Base-by-base conservation (phyloP, 2,797 vertebrate species). In the Gadopsis bispinosus region DNA sequence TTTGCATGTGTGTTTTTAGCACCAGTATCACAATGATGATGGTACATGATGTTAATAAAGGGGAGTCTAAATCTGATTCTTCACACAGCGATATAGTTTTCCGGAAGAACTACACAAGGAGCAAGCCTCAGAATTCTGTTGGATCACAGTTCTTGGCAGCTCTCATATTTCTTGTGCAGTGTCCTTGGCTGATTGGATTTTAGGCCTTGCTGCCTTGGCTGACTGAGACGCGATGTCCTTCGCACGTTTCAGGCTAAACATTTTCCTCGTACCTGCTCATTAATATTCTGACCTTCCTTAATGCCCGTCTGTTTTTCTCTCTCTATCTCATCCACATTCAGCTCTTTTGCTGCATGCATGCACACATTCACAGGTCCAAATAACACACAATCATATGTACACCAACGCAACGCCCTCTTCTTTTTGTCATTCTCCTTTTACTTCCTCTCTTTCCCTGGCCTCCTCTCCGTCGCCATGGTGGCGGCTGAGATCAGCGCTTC, bases 401-500 rank as follows among this genome's bases (percentile, higher is more conserved):
- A 77, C 48, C 50, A 26, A 26, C 26, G 26, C 26, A 26, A 26
- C 65, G 72, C 29, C 5, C 51, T 55, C n/a, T 73, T 56, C 9
- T 33, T 62, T 66, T 67, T 61, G 75, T 88, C 81, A 88, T 87
- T 89, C 83, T 67, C 81, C 83, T 19, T 86, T 85, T 75, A 17
- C 65, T 31, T 83, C 84, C 51, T 85, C 72, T 58, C 56, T 69
- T 56, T 75, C 78, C 67, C 81, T 78, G 66, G 74, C 78, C 58
- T 86, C 69, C 11, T 84, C 77, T 41, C 83, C 26, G 0, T 76
- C 81, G 60, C 62, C 48, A 1, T 54, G 61, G 14, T 19, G 66
- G 69, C 9, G 39, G 69, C 73, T 80, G 62, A 61, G 43, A 45
- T 70, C 80, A 45, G 26, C 45, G 3, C 58, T 71, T 73, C 37